Percentiles rank a stretch among this genome's conserved stretches.
Conservation (phyloP, 2,888 invertebrate genomes). For the Eupithecia inturbata region DNA sequence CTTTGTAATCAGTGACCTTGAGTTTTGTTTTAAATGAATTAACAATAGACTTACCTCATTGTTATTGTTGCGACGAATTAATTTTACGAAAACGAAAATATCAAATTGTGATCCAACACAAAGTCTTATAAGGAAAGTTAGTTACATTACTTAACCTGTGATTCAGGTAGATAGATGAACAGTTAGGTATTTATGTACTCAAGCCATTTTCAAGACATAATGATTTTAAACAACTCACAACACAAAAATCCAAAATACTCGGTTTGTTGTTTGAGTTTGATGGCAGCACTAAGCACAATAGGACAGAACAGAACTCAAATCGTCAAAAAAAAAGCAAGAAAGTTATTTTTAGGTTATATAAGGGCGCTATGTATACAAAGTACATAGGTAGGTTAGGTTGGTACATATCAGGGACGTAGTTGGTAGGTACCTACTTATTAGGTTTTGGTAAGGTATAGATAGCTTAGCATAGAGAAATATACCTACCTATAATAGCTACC, state of each 20-base stretch:
- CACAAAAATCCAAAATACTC: no score
- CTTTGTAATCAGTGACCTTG: conserved; percentile 10
- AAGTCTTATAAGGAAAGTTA: background rate
- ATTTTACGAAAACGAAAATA: background rate
- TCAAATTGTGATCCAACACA: background rate
- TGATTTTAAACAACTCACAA: background rate
- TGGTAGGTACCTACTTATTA: no score
- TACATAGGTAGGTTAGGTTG: background rate
- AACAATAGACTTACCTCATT: conserved; percentile 21
- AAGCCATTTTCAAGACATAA: background rate
- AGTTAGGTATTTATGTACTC: background rate
- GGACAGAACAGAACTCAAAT: no score
- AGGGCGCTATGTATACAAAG: background rate
- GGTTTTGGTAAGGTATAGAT: no score
- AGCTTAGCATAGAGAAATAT: no score
- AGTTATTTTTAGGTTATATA: background rate
- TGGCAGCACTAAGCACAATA: no score
- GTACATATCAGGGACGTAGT: no score
- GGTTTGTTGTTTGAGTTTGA: no score
- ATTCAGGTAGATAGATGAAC: background rate
- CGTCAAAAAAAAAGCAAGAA: no score
- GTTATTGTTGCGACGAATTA: background rate
- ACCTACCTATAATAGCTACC: no score
- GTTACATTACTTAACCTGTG: background rate
- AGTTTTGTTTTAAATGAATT: conserved; percentile 17